Percentiles rank a stretch among this genome's conserved stretches.
Conservation (phyloP, 2,113 vertebrate genomes). For the Lophochroa leadbeateri region DNA sequence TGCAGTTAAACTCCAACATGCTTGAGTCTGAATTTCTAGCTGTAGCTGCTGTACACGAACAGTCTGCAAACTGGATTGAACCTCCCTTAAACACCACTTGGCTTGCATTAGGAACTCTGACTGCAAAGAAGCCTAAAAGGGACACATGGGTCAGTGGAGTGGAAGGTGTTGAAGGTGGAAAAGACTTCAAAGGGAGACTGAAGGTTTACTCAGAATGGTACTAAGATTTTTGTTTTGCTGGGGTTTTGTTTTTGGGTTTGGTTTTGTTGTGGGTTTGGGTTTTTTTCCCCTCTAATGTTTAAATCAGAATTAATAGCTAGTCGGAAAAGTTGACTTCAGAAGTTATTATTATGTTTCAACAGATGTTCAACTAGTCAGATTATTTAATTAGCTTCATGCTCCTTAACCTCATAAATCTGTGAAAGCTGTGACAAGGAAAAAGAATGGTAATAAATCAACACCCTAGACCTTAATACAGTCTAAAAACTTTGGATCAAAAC, state of each 20-base stretch:
- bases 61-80: background rate
- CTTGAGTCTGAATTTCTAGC: background rate
- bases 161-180: background rate
- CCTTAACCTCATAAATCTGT: conserved; percentile 53
- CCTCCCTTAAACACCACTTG: background rate
- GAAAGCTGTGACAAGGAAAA: conserved; percentile 28
- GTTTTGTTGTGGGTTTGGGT: background rate
- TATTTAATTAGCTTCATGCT: conserved; percentile 58
- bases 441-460: conserved; percentile 39
- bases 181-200: background rate
- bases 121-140: background rate
- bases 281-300: background rate
- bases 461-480: background rate
- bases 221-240: background rate
- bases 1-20: background rate
- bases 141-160: background rate
- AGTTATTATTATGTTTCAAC: conserved; percentile 44
- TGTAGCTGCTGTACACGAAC: background rate
- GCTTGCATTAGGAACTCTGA: background rate
- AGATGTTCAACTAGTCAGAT: conserved; percentile 53
- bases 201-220: background rate
- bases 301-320: conserved; percentile 51
- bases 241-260: background rate
- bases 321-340: background rate
- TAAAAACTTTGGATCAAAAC: background rate